These are phyloP conservation scores for Drosophila sp. DNA, from an alignment of 1,140 invertebrate genomes.

Conservation along the genomic window DNA sequence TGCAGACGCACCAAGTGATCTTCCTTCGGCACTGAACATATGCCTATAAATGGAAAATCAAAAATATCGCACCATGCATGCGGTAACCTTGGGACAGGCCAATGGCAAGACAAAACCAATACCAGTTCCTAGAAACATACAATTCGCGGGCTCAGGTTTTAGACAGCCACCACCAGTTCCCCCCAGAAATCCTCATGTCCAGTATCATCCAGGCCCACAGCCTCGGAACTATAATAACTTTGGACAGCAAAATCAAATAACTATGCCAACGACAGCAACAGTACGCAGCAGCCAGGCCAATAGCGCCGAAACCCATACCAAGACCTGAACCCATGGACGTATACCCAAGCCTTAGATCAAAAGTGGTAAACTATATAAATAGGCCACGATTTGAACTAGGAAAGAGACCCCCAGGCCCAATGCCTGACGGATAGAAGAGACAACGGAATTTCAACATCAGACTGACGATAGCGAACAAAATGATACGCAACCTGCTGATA, in stretches of 20 bases:
- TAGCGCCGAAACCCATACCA: not conserved
- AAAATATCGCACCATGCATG: not conserved
- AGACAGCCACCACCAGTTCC: not conserved
- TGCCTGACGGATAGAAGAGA: no score
- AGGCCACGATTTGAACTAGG: no score
- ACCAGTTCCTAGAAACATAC: not conserved
- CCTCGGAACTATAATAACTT: not conserved
- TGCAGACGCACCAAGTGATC: slow-evolving; percentile 31
- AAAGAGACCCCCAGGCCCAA: no score
- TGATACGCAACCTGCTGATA: no score
- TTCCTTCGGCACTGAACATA: slow-evolving; percentile 40
- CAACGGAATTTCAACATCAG: no score
- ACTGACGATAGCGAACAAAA: no score
- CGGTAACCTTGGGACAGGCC: not conserved
- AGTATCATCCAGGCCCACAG: not conserved
- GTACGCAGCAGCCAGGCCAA: not conserved
- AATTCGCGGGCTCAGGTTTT: not conserved
- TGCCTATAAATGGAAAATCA: slow-evolving; percentile 45
- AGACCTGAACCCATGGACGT: slow-evolving; percentile 39
- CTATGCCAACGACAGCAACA: not conserved
- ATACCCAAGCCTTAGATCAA: slow-evolving; percentile 18
- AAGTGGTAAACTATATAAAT: no score
- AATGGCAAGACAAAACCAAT: not conserved
- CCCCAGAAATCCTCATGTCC: not conserved
- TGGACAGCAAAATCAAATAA: no score